These are phyloP conservation scores for Drosophila pegasa DNA, from an alignment of 2,888 invertebrate genomes.

Conservation along the genomic window DNA sequence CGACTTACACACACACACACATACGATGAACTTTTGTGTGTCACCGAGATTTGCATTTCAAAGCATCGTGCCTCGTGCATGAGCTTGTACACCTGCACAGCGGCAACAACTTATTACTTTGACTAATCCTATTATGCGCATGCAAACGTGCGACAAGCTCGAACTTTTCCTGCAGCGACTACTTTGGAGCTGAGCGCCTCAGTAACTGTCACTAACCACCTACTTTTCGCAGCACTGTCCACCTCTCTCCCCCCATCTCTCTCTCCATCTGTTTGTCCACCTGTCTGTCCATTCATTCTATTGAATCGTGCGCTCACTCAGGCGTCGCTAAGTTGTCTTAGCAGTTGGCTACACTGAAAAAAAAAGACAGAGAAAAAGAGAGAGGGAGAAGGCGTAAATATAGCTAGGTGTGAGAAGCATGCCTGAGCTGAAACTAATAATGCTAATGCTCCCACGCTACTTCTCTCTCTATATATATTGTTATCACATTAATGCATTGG, in stretches of 20 bases:
- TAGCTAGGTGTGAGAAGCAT: constrained; percentile 4
- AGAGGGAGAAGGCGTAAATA: background rate
- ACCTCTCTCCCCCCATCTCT: background rate
- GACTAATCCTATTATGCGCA: constrained; percentile 78
- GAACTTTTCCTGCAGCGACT: constrained; percentile 67
- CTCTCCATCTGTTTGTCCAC: constrained; percentile 42
- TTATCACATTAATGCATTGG: background rate
- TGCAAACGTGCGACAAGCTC: constrained; percentile 74
- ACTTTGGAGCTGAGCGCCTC: constrained; percentile 74
- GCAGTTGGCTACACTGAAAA: constrained; percentile 62
- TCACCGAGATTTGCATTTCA: constrained; percentile 71
- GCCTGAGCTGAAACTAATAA: constrained; percentile 4
- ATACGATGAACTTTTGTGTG: constrained; percentile 42
- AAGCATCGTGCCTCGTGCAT: constrained; percentile 46
- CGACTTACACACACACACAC: constrained; percentile 1
- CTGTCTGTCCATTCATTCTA: constrained; percentile 64
- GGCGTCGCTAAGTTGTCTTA: constrained; percentile 73
- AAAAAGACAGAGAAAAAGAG: constrained; percentile 29
- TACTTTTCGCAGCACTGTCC: constrained; percentile 16
- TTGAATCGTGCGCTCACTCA: constrained; percentile 75
- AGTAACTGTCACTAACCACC: constrained; percentile 50
- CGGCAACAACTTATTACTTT: constrained; percentile 74
- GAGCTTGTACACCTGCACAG: constrained; percentile 28
- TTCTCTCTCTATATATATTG: background rate
- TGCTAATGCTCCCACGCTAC: too few relatives aligned